Conservation (phyloP, 2,113 vertebrate genomes). For the Hippocampus abdominalis region DNA sequence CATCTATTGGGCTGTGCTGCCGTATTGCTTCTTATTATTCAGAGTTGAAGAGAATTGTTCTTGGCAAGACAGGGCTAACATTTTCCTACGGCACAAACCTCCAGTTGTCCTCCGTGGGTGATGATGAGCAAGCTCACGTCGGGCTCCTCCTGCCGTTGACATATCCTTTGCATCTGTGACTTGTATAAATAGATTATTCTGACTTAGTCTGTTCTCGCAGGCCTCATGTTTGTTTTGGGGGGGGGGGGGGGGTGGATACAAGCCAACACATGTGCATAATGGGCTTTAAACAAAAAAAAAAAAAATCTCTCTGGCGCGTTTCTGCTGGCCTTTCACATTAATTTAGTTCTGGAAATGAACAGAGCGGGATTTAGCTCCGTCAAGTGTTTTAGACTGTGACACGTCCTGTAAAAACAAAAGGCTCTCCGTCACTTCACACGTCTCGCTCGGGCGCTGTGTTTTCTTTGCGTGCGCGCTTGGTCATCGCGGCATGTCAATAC, state of each 20-base stretch:
- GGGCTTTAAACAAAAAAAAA: constrained; percentile 6
- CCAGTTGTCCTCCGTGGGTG: constrained; percentile 48
- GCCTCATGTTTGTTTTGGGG: neutral
- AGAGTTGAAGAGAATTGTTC: constrained; percentile 74
- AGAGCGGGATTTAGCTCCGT: constrained; percentile 31
- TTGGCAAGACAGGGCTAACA: constrained; percentile 71
- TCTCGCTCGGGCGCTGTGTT: constrained; percentile 54
- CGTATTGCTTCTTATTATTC: constrained; percentile 78
- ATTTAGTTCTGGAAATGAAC: constrained; percentile 52
- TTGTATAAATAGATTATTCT: constrained; percentile 30
- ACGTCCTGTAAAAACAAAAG: constrained; percentile 57
- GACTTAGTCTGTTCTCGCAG: constrained; percentile 17
- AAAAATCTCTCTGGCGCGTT: constrained; percentile 10
- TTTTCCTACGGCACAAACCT: constrained; percentile 68
- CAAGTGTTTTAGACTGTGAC: constrained; percentile 48
- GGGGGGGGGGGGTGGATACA: neutral
- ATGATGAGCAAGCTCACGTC: constrained; percentile 45
- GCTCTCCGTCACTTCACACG: constrained; percentile 37
- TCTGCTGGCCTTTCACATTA: constrained; percentile 35
- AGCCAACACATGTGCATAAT: constrained; percentile 27
- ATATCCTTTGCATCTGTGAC: constrained; percentile 17
- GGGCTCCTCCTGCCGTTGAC: constrained; percentile 24
- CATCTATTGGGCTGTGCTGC: constrained; percentile 70
- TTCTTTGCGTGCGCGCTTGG: constrained; percentile 60
- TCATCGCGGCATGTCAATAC: constrained; percentile 64